These are phyloP conservation scores for Drosophila asahinai DNA, from an alignment of 1,140 invertebrate species.

Conservation along the genomic window DNA sequence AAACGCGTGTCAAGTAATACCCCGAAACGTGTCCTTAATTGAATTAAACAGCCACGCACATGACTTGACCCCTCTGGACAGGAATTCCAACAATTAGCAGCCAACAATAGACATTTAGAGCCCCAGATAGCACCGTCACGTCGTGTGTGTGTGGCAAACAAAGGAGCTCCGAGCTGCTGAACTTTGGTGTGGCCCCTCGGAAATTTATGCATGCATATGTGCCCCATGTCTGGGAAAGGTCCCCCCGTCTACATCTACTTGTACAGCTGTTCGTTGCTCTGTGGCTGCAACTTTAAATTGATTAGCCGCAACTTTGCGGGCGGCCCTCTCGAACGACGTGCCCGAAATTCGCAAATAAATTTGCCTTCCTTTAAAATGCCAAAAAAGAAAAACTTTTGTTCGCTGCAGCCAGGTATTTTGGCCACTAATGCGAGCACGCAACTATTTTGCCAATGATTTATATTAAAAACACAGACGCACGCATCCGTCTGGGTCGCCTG, in stretches of 20 bases:
- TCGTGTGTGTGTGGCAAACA: slow-evolving; percentile 28
- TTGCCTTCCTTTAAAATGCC: slow-evolving; percentile 63
- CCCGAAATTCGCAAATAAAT: slow-evolving; percentile 66
- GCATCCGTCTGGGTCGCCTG: slow-evolving; percentile 43
- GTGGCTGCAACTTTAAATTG: slow-evolving; percentile 66
- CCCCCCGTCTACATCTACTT: background rate
- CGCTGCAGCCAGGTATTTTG: slow-evolving; percentile 49
- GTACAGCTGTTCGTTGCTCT: slow-evolving; percentile 39
- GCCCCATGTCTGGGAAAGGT: slow-evolving; percentile 41
- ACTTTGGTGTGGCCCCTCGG: slow-evolving; percentile 52
- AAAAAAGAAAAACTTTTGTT: slow-evolving; percentile 45
- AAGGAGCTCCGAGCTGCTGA: slow-evolving; percentile 32
- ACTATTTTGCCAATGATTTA: slow-evolving; percentile 77
- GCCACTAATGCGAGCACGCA: slow-evolving; percentile 64
- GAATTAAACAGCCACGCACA: slow-evolving; percentile 49
- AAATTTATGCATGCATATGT: slow-evolving; percentile 72
- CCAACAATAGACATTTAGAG: slow-evolving; percentile 55
- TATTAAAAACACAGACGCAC: slow-evolving; percentile 51
- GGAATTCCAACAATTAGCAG: slow-evolving; percentile 65
- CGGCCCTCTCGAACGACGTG: slow-evolving; percentile 40
- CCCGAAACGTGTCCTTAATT: slow-evolving; percentile 64
- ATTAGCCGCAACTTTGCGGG: slow-evolving; percentile 63
- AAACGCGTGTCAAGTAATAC: slow-evolving; percentile 43
- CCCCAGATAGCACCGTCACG: slow-evolving; percentile 50
- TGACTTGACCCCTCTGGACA: slow-evolving; percentile 46